phyloP scores from a whole-genome alignment of 2,113 vertebrate genomes.

The Pycnonotus jocosus region DNA sequence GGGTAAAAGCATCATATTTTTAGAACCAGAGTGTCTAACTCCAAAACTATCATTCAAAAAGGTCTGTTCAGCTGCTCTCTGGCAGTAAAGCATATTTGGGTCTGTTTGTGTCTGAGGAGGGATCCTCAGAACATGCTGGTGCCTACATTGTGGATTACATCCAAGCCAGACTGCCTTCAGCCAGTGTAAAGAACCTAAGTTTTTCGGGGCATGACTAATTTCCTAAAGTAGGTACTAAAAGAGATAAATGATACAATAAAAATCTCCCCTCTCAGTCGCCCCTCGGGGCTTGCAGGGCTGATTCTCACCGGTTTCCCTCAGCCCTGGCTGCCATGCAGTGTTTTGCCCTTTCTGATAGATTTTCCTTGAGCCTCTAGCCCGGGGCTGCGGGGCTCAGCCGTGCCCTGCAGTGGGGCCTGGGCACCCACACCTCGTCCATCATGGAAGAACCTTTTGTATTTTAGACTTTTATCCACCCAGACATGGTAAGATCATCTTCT shows the following conservation, averaged over 20 bases:
- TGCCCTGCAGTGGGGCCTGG: not conserved
- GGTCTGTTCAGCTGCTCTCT: not conserved
- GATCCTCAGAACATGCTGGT: not conserved
- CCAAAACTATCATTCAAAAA: not conserved
- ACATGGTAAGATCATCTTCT: not conserved
- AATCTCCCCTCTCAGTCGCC: not conserved
- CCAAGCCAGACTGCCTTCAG: not conserved
- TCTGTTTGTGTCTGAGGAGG: not conserved
- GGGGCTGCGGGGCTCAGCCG: accelerated
- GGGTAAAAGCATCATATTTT: not conserved
- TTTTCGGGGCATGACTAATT: not conserved
- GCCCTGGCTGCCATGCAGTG: accelerated
- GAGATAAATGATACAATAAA: not conserved
- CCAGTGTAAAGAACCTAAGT: not conserved
- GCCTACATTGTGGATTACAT: not conserved
- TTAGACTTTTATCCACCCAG: not conserved
- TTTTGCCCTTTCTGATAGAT: not conserved
- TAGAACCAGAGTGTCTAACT: not conserved
- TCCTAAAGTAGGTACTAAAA: not conserved
- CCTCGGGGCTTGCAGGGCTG: accelerated
- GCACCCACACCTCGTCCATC: accelerated
- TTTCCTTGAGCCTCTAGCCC: accelerated
- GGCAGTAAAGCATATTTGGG: not conserved
- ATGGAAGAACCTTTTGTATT: not conserved
- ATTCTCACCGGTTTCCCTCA: not conserved